Base-by-base conservation (phyloP, 2,113 vertebrate species). In the Lophotis ruficrista region DNA sequence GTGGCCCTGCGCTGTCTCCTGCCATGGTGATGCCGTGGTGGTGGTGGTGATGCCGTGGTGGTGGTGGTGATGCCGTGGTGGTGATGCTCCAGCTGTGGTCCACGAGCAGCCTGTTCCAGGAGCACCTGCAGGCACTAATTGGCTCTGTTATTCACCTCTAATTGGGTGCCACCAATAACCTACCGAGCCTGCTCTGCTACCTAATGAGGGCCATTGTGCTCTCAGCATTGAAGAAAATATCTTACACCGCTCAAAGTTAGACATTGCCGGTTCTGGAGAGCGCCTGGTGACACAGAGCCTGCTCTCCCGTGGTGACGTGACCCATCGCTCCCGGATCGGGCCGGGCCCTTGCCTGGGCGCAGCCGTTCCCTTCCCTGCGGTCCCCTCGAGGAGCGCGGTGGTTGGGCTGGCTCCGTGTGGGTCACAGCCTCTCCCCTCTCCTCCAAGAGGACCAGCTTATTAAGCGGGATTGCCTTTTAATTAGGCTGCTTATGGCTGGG, bases 141-240 rank as follows among this genome's bases (percentile, higher is more conserved):
- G 60, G 73, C 83, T 90, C 64, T 2, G 0, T 47, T 68, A 31
- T 37, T 70, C 53, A 62, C 82, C 43, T 62, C 16, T 93, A 92
- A 93, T 68, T 83, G 75, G 48, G 53, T 72, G 86, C 66, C 86
- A 80, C 88, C 83, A 76, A 68, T 92, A 88, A 93, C 89, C 66
- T 53, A 22, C 65, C 2, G 3, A 16, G 37, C 23, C 70, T 62
- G 60, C 86, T 85, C 58, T 0, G 14, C 82, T 76, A 73, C 61
- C 56, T 93, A 45, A 90, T 82, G 65, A 93, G 73, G 10, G 61
- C 90, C 60, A 30, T 57, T 10, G 1, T 6, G 18, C 69, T 93
- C 37, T 76, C 3, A 4, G 72, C 84, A 73, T 2, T 0, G 7
- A 66, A 37, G 56, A 19, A 20, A 56, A 18, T 23, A 10, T 23